Base-by-base conservation (phyloP, 1,140 invertebrate genomes). In the Drosophila dunni region DNA sequence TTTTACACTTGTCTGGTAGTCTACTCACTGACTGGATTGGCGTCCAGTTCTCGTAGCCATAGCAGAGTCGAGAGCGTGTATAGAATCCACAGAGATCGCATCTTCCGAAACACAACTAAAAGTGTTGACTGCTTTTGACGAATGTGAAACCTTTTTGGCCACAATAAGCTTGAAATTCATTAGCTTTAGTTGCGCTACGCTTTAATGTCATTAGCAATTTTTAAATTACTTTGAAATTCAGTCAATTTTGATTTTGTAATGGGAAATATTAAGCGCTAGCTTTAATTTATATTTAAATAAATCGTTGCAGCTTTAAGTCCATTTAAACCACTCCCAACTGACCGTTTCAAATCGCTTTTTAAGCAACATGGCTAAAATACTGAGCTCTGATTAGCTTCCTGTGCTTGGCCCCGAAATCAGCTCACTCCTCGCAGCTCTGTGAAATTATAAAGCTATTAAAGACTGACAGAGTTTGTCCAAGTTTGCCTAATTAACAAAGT, bases 401-500 rank as follows among this genome's bases (percentile, higher is more conserved):
- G 15, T 38, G 40, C 40, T 24, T 48, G 51, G n/a, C 45, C 34
- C 20, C 40, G 40, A 11, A 40, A 40, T 40, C 38, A 11, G 15
- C 24, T 45, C 10, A 3, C 34, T 9, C 7, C 54, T 38, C 11
- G 10, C 29, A 66, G 6, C 54, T 66, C 36, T 1, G 29, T 9
- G 42, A 54, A 62, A 74, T 74, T 74, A 74, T 69, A 74, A 69
- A 69, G 64, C 70, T 54, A 73, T 73, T 68, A 73, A 73, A 68
- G 54, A 61, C 64, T 29, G 65, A n/a, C 64, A 61, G 48, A 60
- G 64, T 73, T 73, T 68, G 29, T 15, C 48, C 61, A 68, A 60
- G 64, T 73, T 73, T 68, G 29, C 24, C 48, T 68, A 73, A 73
- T 73, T 73, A 73, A 68, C 70, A 73, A 68, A 73, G 54, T 60